Evolutionary conservation across 2,888 invertebrate genomes (phyloP).

Genomic region (Plemyria rubiginata): DNA sequence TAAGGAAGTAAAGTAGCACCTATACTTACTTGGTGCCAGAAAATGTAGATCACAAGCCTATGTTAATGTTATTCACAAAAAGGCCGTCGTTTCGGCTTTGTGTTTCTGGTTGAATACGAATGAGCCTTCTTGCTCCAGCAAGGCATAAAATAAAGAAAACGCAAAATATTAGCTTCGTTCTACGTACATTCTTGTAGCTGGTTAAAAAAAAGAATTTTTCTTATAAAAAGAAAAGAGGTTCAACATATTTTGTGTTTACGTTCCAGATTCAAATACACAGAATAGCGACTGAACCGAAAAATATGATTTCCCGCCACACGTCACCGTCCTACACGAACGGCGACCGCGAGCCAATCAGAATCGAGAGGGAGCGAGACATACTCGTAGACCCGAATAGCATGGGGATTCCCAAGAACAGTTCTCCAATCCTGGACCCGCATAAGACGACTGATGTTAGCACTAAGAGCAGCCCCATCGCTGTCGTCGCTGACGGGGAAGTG

Average conservation of each 20-base stretch:
- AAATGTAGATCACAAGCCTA: constrained; percentile 17
- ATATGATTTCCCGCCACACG: constrained; percentile 80
- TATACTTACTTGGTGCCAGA: not conserved
- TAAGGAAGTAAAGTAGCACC: no score
- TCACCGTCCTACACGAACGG: constrained; percentile 80
- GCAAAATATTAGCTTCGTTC: no score
- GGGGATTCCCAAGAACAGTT: constrained; percentile 80
- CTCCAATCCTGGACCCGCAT: constrained; percentile 78
- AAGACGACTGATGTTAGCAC: constrained; percentile 74
- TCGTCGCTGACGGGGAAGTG: constrained; percentile 90
- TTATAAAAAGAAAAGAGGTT: no score
- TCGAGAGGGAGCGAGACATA: constrained; percentile 34
- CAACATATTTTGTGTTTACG: not conserved
- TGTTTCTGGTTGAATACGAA: constrained; percentile 24
- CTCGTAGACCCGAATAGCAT: constrained; percentile 53
- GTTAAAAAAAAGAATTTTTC: no score
- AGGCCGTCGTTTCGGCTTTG: constrained; percentile 19
- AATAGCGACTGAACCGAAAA: constrained; percentile 78
- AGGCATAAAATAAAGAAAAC: constrained; percentile 6
- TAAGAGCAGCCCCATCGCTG: constrained; percentile 84
- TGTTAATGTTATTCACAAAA: constrained; percentile 27
- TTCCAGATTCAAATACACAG: constrained; percentile 76
- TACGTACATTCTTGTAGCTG: no score
- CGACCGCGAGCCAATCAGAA: constrained; percentile 63
- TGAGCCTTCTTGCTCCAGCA: constrained; percentile 16